Conservation (phyloP, 2,797 vertebrate species). For the Schizopygopsis malacanthus region DNA sequence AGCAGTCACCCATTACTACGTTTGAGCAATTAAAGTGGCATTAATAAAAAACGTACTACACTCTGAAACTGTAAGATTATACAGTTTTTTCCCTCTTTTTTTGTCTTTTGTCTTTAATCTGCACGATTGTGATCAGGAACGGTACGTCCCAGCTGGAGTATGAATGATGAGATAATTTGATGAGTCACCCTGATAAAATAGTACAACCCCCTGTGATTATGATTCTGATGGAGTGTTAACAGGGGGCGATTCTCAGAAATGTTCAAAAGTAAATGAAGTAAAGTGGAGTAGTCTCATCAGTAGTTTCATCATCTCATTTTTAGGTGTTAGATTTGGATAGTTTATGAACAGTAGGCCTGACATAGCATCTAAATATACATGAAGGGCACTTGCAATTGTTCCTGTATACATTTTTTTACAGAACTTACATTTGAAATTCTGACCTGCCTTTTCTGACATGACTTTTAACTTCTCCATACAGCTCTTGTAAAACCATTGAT, state of each 20-base stretch:
- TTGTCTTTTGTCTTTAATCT: constrained; percentile 4
- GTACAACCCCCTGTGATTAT: background rate
- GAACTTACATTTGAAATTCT: background rate
- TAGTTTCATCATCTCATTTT: background rate
- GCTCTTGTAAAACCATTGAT: background rate
- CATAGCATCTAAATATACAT: background rate
- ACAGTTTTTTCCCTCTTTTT: background rate
- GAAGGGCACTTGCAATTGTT: background rate
- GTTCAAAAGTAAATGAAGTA: background rate
- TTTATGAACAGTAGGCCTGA: background rate
- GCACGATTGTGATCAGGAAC: constrained; percentile 3
- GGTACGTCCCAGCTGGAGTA: background rate
- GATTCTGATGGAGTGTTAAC: constrained; percentile 10
- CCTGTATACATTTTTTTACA: background rate
- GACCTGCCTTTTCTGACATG: too few relatives aligned
- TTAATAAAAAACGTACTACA: constrained; percentile 1
- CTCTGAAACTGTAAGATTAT: background rate
- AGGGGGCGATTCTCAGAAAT: background rate
- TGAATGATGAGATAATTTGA: constrained; percentile 19
- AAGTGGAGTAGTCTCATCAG: background rate
- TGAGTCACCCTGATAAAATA: constrained; percentile 16
- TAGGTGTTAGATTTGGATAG: background rate
- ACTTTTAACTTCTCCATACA: too few relatives aligned
- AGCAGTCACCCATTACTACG: background rate
- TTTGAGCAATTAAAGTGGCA: background rate